Base-by-base conservation (phyloP, 92 coral and sea anemone species). In the Chrysogorgia sp. region DNA sequence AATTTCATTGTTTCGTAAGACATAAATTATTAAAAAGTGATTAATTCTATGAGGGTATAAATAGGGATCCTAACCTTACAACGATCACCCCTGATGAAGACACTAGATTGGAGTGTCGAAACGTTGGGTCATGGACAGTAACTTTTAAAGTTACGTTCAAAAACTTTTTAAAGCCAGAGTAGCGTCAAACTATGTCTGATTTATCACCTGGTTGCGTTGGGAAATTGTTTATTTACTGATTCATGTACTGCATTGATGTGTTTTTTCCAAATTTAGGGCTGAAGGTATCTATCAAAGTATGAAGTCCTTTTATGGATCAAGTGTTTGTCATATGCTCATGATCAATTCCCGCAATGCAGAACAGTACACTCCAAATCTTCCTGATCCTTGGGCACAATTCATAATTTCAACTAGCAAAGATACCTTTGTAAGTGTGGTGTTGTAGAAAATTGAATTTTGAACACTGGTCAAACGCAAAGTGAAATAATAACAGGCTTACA, bases 311-410 rank as follows among this genome's bases (percentile, higher is more conserved):
- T 93, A 93, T 87, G 98, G 98, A 32, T 80, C 86, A 47, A 81
- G 90, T 81, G 89, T 92, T 33, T 93, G 96, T 70, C 98, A 93
- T 68, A 60, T 93, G 90, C 67, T 93, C 29, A 90, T 89, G 89
- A 86, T 93, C 79, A 93, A 93, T 76, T 91, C 98, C 49, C 85
- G 92, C 1, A 83, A 81, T 74, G 85, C 85, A 50, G 78, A 77
- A 3, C 82, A 84, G 22, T 64, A 86, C 68, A 79, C 76, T 68
- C 92, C 90, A 17, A 90, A 91, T 34, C 89, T 93, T 35, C 97
- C 97, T 32, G 97, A 93, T 77, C 97, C 97, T 0, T 93, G 97
- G 97, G 84, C 92, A 49, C 97, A 93, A 82, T 93, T 93, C 57
- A 91, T 93, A 7, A 91, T 93, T 33, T 91, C 97, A 45, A 90